Evolutionary conservation across 2,797 vertebrate species (phyloP), one percentile per base, ranked within the genome.

Genomic region (Gouania willdenowi): DNA sequence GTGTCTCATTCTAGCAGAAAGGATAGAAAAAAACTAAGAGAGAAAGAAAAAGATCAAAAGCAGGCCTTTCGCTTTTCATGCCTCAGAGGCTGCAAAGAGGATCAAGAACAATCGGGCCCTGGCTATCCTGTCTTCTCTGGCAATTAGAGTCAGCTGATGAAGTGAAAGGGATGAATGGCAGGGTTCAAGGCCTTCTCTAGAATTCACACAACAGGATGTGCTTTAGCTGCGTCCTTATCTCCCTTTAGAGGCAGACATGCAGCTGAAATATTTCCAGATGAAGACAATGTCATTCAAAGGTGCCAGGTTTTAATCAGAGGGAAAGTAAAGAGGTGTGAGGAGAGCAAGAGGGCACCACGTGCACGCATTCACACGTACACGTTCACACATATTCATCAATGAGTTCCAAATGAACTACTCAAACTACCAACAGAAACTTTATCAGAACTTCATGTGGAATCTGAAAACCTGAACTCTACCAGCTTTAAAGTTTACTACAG

Each of bases 141-240:
- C 94, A 97, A 97, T 97, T 96, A 98, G 94, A 94, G 92, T 95
- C 94, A 95, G 94, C 94, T 96, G 94, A 95, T 95, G 94, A 91
- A 92, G 91, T 97, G 94, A 98, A 97, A 95, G 88, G 92, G 89
- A 89, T 96, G 95, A 99, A 97, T 97, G 93, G 91, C 92, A 92
- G 90, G 90, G 94, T 95, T 96, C 94, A 97, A 94, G 95, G 93
- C 93, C 93, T 94, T 92, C 91, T 94, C 88, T 77, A 86, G 87
- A 90, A 92, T 92, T 93, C 93, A 95, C 91, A 97, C 92, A 96
- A 94, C 94, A 92, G 92, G 92, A 91, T 92, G 91, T 92, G 91
- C 87, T 88, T 79, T 77, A 77, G 78, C 75, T 82, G 78, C 73
- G 82, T 87, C 78, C 85, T 56, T 51, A 54, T 77, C 77, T 82